Percentiles rank a stretch among this genome's conserved stretches.
These are phyloP conservation scores for Crenichthys baileyi DNA, from an alignment of 2,797 vertebrate genomes.

Conservation along the genomic window DNA sequence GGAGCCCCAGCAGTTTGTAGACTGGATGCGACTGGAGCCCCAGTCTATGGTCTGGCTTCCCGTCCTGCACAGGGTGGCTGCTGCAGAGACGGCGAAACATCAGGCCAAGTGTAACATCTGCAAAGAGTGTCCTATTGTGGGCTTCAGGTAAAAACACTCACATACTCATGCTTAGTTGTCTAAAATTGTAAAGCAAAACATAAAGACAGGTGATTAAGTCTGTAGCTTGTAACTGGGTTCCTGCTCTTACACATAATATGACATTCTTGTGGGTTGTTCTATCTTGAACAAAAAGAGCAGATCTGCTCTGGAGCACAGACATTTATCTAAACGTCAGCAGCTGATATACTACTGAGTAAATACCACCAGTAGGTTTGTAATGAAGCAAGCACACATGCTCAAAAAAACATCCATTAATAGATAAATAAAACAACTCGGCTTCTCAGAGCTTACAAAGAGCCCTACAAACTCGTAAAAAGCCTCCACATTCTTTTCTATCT, in stretches of 20 bases:
- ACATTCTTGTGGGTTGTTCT: conserved; percentile 48
- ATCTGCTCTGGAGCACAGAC: conserved; percentile 74
- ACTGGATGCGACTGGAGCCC: conserved; percentile 97
- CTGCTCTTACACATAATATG: conserved; percentile 23
- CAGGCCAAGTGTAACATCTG: conserved; percentile 99
- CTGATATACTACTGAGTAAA: conserved; percentile 75
- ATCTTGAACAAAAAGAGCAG: conserved; percentile 75
- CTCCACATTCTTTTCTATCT: not conserved
- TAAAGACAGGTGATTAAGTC: conserved; percentile 9
- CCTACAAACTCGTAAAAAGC: conserved; percentile 32
- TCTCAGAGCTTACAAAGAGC: conserved; percentile 37
- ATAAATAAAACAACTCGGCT: conserved; percentile 1
- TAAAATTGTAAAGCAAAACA: not conserved
- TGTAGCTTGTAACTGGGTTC: conserved; percentile 16
- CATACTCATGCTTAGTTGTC: not conserved
- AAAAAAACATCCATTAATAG: conserved; percentile 5
- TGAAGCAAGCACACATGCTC: conserved; percentile 29
- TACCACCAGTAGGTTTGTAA: conserved; percentile 66
- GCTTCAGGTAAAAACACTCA: conserved; percentile 86
- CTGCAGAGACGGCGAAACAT: conserved; percentile 96
- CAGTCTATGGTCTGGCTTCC: conserved; percentile 99
- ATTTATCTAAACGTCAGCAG: conserved; percentile 84
- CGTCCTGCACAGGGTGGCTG: conserved; percentile 93
- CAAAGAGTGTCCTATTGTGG: conserved; percentile 97
- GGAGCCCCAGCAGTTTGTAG: conserved; percentile 91